Conservation (phyloP, 1,140 invertebrate species). For the Camponotus vicinus region DNA sequence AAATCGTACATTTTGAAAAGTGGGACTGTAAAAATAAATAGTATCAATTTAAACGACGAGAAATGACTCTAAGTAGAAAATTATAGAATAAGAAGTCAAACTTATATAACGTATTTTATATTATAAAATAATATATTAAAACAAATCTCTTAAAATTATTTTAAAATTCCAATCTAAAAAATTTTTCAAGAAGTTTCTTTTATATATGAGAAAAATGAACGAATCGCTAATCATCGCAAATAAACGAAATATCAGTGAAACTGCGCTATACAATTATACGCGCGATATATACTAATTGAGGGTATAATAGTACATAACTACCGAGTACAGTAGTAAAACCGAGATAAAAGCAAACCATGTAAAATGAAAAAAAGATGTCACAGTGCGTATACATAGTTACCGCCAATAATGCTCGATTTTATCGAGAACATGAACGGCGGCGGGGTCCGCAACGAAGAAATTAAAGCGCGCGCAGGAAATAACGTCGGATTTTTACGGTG, state of each 20-base stretch:
- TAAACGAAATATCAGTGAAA: background rate
- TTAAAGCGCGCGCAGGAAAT: slow-evolving; percentile 32
- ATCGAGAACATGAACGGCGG: background rate
- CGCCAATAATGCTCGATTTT: slow-evolving; percentile 36
- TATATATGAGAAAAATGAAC: background rate
- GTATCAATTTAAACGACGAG: background rate
- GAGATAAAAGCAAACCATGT: slow-evolving; percentile 24
- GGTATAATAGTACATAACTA: background rate
- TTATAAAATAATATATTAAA: too few species aligned
- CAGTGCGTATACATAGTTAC: background rate
- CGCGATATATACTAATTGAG: background rate
- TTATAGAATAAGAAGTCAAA: background rate
- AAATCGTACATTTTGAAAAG: background rate
- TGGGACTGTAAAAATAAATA: background rate
- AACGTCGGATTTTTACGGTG: slow-evolving; percentile 45
- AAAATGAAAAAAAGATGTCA: background rate
- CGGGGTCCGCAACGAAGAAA: background rate
- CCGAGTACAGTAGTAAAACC: background rate
- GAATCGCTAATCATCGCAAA: background rate
- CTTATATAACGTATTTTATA: background rate
- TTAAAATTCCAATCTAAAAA: too few species aligned
- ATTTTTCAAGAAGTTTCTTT: too few species aligned
- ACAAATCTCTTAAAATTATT: too few species aligned
- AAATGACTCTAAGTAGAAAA: background rate
- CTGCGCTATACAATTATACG: background rate